Evolutionary conservation across 1,140 invertebrate genomes (phyloP).

Genomic region (Ganaspis sp.): DNA sequence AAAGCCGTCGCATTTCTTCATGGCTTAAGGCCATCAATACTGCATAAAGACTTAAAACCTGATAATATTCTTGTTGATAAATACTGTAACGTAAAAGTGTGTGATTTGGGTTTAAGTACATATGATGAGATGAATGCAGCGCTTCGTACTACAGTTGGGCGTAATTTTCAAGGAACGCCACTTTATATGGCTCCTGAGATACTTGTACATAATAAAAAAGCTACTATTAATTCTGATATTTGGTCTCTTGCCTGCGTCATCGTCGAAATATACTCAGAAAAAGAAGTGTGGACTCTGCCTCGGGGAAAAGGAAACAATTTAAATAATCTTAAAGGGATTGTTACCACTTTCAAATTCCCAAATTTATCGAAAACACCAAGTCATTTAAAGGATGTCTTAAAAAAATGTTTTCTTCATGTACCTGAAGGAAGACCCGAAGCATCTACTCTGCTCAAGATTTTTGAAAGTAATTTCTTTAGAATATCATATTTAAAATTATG

Average conservation of each 20-base stretch:
- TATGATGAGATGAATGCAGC: not conserved
- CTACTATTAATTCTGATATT: slow-evolving; percentile 26
- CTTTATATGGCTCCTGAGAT: slow-evolving; percentile 37
- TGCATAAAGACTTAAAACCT: slow-evolving; percentile 36
- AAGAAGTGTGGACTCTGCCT: not conserved
- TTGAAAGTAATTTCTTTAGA: too few relatives aligned
- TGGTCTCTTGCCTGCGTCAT: slow-evolving; percentile 33
- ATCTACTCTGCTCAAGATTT: not conserved
- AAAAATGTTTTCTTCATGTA: not conserved
- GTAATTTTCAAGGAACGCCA: slow-evolving; percentile 30
- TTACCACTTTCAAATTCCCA: not conserved
- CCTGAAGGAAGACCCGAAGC: slow-evolving; percentile 1
- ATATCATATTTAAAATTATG: too few relatives aligned
- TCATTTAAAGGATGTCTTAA: not conserved
- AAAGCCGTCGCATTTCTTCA: slow-evolving; percentile 32
- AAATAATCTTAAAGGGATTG: not conserved
- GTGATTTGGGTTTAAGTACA: slow-evolving; percentile 36
- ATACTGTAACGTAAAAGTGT: slow-evolving; percentile 18
- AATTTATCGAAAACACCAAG: not conserved
- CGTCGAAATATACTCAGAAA: slow-evolving; percentile 22
- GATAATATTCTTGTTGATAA: slow-evolving; percentile 34
- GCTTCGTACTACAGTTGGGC: slow-evolving; percentile 26
- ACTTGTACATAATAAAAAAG: slow-evolving; percentile 25
- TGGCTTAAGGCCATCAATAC: not conserved
- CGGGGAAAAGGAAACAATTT: not conserved